Evolutionary conservation across 1,140 invertebrate species (phyloP).

Genomic region (Dendroctonus ponderosae): DNA sequence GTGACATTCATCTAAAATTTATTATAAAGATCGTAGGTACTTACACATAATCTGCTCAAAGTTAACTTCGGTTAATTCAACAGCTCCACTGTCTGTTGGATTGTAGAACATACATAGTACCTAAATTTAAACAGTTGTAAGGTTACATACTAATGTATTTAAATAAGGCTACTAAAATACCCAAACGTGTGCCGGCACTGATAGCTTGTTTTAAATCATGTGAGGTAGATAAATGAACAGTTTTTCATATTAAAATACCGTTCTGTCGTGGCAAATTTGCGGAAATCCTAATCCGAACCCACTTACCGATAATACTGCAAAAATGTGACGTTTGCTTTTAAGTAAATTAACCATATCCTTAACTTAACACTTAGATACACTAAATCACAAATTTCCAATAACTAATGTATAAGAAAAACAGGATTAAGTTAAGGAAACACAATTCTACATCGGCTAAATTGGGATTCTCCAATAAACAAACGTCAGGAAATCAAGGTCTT

Average conservation of each 20-base stretch:
- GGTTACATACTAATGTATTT: too few relatives aligned
- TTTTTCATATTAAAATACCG: not conserved
- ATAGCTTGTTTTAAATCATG: too few relatives aligned
- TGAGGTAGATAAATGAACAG: not conserved
- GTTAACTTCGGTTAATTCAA: constrained; percentile 73
- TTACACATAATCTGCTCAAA: constrained; percentile 81
- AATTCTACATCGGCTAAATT: not conserved
- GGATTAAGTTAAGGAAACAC: not conserved
- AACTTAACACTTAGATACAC: not conserved
- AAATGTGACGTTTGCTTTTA: constrained; percentile 4
- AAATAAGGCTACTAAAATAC: too few relatives aligned
- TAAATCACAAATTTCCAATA: not conserved
- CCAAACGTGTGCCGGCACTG: too few relatives aligned
- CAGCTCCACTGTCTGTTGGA: constrained; percentile 70
- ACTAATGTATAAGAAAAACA: not conserved
- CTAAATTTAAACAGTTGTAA: constrained; percentile 47
- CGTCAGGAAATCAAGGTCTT: not conserved
- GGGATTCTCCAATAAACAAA: constrained; percentile 1
- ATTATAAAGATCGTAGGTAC: constrained; percentile 17
- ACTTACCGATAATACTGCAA: constrained; percentile 24
- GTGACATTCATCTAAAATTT: not conserved
- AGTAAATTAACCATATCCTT: constrained; percentile 18
- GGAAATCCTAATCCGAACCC: not conserved
- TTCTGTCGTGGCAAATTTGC: constrained; percentile 24
- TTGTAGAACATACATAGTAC: constrained; percentile 64